Evolutionary conservation across 2,888 invertebrate species (phyloP).

Genomic region (Catocala nupta): DNA sequence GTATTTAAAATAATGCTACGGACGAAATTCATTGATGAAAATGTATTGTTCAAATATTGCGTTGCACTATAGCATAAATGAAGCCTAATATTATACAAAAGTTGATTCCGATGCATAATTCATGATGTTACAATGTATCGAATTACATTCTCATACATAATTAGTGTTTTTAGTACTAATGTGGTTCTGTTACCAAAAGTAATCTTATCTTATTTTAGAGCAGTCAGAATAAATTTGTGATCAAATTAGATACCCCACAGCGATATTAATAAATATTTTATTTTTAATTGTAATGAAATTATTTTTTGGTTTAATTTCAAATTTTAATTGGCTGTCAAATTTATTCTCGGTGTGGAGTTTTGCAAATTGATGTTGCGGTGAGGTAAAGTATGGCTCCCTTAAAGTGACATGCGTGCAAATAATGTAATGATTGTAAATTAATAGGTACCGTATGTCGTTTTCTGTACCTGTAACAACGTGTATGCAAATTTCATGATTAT

Average conservation of each 20-base stretch:
- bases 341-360: not conserved
- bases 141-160: conserved; percentile 38
- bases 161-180: conserved; percentile 26
- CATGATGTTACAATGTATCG: conserved; percentile 38
- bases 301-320: not conserved
- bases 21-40: too few species aligned
- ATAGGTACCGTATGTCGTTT: too few species aligned
- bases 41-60: too few species aligned
- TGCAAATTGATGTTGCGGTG: too few species aligned
- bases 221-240: conserved; percentile 6
- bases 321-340: too few species aligned
- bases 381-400: too few species aligned
- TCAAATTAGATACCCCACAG: not conserved
- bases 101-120: conserved; percentile 37
- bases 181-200: conserved; percentile 3
- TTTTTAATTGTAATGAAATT: not conserved
- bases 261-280: not conserved
- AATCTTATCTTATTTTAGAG: conserved; percentile 13
- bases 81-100: not conserved
- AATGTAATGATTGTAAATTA: too few species aligned
- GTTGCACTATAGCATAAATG: not conserved
- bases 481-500: too few species aligned
- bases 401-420: too few species aligned
- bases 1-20: too few species aligned
- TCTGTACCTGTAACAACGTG: too few species aligned